These are phyloP conservation scores for Rhinoptilus africanus DNA, from an alignment of 2,113 vertebrate genomes.

Conservation along the genomic window DNA sequence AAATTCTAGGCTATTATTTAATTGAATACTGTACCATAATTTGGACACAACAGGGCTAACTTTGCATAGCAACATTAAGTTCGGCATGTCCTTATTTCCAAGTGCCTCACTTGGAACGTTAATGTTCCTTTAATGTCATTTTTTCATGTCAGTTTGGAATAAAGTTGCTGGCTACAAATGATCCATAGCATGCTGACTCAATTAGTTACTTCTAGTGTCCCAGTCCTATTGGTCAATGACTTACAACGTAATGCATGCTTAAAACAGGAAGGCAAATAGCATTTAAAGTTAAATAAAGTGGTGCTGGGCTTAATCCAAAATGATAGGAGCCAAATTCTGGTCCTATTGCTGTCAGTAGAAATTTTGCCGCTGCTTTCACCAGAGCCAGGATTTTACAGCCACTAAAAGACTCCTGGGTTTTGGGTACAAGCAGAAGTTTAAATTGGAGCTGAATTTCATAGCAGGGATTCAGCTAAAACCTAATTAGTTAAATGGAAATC, in stretches of 20 bases:
- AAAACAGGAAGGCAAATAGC: not conserved
- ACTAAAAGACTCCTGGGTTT: not conserved
- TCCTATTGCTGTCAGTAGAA: not conserved
- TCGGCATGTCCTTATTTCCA: not conserved
- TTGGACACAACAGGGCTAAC: not conserved
- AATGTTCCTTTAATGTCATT: not conserved
- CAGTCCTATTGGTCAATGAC: not conserved
- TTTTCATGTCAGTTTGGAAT: not conserved
- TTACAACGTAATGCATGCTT: not conserved
- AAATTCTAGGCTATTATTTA: conserved; percentile 25
- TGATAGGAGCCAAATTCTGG: not conserved
- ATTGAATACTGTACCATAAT: not conserved
- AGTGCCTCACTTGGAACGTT: not conserved
- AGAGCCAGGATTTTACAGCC: not conserved
- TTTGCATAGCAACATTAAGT: not conserved
- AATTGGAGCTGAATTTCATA: not conserved
- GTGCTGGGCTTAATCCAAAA: not conserved
- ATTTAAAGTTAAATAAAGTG: not conserved
- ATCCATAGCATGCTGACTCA: not conserved
- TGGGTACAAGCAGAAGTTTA: not conserved
- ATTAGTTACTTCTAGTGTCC: not conserved
- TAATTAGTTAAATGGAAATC: not conserved
- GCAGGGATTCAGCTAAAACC: not conserved
- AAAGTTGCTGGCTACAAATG: not conserved
- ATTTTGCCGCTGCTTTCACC: not conserved